Conservation (phyloP, 1,140 invertebrate species). For the Palaemon carinicauda region DNA sequence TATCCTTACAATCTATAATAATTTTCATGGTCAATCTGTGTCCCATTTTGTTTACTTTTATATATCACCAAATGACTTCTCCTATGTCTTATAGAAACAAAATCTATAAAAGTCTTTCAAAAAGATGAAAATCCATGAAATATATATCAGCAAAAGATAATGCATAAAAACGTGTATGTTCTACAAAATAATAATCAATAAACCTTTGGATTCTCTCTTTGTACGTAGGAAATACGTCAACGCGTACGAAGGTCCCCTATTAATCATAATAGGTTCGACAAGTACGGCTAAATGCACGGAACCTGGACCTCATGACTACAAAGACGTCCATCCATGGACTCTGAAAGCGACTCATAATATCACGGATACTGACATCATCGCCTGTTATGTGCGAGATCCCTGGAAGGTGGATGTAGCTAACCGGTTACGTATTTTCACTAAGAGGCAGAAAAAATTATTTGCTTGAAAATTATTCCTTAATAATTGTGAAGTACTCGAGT, state of each 20-base stretch:
- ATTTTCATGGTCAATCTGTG: too few relatives aligned
- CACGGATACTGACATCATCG: slow-evolving; percentile 11
- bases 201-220: neutral
- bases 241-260: slow-evolving; percentile 20
- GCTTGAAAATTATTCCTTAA: too few relatives aligned
- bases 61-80: too few relatives aligned
- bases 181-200: neutral
- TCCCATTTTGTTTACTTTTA: too few relatives aligned
- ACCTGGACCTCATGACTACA: slow-evolving; percentile 18
- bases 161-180: neutral
- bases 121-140: neutral
- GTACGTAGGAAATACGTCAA: slow-evolving; percentile 22
- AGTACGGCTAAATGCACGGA: slow-evolving; percentile 13
- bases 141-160: too few relatives aligned
- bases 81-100: too few relatives aligned
- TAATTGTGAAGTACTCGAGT: too few relatives aligned
- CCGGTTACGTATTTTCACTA: neutral
- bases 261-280: slow-evolving; percentile 30
- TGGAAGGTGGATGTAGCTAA: neutral
- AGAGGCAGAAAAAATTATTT: too few relatives aligned
- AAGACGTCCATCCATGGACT: neutral
- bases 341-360: slow-evolving; percentile 20
- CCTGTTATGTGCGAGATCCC: slow-evolving; percentile 14
- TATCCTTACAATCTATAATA: too few relatives aligned
- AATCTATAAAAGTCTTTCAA: too few relatives aligned